Evolutionary conservation across 2,888 invertebrate genomes (phyloP), one percentile per base, ranked within the genome.

Genomic region (Andrena fulva): DNA sequence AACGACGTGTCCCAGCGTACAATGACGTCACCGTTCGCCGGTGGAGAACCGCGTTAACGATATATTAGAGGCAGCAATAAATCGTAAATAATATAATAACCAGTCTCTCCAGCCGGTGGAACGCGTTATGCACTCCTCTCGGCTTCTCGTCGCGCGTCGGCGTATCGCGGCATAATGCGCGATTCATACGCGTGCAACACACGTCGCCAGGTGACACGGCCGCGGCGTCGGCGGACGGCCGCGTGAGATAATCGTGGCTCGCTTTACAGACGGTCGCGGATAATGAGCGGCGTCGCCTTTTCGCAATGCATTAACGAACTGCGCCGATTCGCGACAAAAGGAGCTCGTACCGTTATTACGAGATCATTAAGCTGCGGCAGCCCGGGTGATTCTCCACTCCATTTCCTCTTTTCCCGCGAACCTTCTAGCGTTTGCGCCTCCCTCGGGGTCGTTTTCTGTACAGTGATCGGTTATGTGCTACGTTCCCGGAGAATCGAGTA

Each of bases 81-180:
- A 73, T 64, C 62, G 69, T 77, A 67, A 77, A 77, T 83, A 77
- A 82, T 74, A 74, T 82, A 78, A 81, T 77, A 81, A 81, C 54
- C 69, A 60, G 69, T 59, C 72, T 42, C 52, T 42, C 20, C 27
- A 5, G 16, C 10, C 52, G 67, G 52, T 42, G 69, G 33, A 33
- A n/a, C 66, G 48, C 50, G 59, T 62, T 66, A 42, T 42, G 42
- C 42, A 8, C 60, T 54, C 42, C 48, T 35, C 63, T 16, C 29
- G 42, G 24, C 35, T 48, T 42, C 42, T 82, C 33, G 42, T 29
- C 35, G 33, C 4, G 68, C 56, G 60, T 50, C 35, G 50, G 29
- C 35, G 16, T 56, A 59, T 24, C 24, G 24, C 16, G 20, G 77
- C 52, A 78, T 78, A 79, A 84, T 67, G 67, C 77, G 42, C 81